Evolutionary conservation across 1,140 invertebrate genomes (phyloP), one percentile per base, ranked within the genome.

Genomic region (Heliconius hewitsoni): DNA sequence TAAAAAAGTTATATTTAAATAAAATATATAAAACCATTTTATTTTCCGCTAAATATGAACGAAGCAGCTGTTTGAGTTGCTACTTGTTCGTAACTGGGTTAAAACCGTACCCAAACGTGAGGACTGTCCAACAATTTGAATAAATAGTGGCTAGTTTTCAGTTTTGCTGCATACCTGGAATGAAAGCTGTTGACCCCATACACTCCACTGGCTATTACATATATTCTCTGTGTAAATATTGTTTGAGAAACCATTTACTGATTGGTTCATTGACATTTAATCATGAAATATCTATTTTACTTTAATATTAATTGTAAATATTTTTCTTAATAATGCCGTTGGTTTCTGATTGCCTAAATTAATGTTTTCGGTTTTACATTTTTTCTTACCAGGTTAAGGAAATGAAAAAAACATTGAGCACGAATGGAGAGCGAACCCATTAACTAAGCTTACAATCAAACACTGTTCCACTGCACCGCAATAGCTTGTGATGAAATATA

Each of bases 121-220:
- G 74, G 71, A 72, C 71, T 74, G 46, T 60, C 66, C 46, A 34
- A 73, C 71, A 50, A 77, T 75, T 78, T 78, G 77, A 78, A 81
- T 81, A 78, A 81, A 77, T 81, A 81, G 71, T 72, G 71, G 42
- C 73, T 75, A 79, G 57, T 39, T 42, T 50, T 81, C 19, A 71
- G 37, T 76, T 76, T 71, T 66, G 23, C 60, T 66, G 60, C 23
- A 66, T 30, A 66, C 60, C 60, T 66, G 60, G 60, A 18, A 30
- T 66, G 13, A 66, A 66, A 66, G 60, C 60, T 66, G 27, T 66
- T 66, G 60, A 66, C 60, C 60, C 60, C 23, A n/a, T 66, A 30
- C 23, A 66, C 9, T 66, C 27, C 13, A 13, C 11, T 13, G 13
- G 42, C 42, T 46, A 46, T 4, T 46, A 46, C 42, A 13, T 3